Evolutionary conservation across 2,113 vertebrate species (phyloP).

Genomic region (Muntiacus muntjak): DNA sequence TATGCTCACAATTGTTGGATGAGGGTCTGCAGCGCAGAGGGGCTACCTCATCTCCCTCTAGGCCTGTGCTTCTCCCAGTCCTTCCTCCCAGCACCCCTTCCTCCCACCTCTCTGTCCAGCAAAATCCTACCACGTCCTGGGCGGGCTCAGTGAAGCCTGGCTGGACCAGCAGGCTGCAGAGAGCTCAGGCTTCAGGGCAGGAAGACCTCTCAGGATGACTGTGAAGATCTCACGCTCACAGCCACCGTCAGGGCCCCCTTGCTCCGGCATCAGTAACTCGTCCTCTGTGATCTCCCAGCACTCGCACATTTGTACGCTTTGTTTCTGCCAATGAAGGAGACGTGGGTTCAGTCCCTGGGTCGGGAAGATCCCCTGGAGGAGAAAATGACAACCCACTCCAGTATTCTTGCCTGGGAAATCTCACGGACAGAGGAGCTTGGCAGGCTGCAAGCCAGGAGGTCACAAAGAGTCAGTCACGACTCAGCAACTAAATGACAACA

Average conservation of each 20-base stretch:
- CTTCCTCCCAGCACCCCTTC: fast-evolving
- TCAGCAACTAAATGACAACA: not conserved
- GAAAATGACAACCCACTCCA: not conserved
- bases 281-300: not conserved
- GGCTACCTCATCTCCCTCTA: not conserved
- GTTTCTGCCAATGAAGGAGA: not conserved
- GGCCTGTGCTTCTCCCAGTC: not conserved
- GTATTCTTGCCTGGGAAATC: not conserved
- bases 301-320: not conserved
- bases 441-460: not conserved
- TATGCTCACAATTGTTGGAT: not conserved
- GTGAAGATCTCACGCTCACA: not conserved
- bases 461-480: not conserved
- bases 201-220: not conserved
- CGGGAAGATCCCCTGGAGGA: not conserved
- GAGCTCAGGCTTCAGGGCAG: not conserved
- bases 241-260: not conserved
- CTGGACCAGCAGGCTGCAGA: not conserved
- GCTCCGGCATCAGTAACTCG: fast-evolving
- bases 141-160: not conserved
- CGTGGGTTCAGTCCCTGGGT: not conserved
- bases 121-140: not conserved
- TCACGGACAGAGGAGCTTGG: not conserved
- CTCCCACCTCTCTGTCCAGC: not conserved
- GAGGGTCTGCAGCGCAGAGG: not conserved